Evolutionary conservation across 2,888 invertebrate genomes (phyloP), one percentile per base, ranked within the genome.

Genomic region (Panopea generosa): DNA sequence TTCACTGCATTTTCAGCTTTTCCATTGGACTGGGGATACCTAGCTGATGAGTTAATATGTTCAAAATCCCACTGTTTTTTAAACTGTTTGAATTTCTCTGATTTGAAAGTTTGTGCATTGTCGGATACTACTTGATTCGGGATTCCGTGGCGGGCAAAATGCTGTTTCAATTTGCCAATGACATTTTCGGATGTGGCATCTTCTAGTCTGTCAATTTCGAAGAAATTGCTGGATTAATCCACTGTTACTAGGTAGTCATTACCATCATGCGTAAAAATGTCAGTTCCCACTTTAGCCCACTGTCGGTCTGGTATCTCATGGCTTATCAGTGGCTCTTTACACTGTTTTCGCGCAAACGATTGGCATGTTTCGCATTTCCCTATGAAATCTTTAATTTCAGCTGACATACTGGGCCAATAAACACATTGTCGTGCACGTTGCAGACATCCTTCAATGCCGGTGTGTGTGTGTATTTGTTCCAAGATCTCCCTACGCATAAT

Each of bases 211-310:
- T n/a, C n/a, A n/a, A n/a, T n/a, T 63, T 83, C 75, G 1, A 63
- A 68, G 59, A 62, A 79, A 27, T 75, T 71, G 1, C 66, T 66
- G 22, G 55, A 78, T 26, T 65, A 70, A 49, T 78, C 78, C 9
- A 78, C 59, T 18, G 72, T 72, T 1, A 77, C 33, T n/a, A 68
- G 38, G 43, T 78, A 78, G 45, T 75, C 49, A 2, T 75, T 29
- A 6, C 63, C 67, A n/a, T 78, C 38, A n/a, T 53, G 70, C 6
- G 60, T 59, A 61, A 75, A 82, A 29, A 83, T 50, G 43, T 75
- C 80, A 52, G 66, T 65, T 26, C 70, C 75, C 7, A 80, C 33
- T 55, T 73, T 77, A 4, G 60, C 47, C 67, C 72, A 80, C 18
- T 80, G 78, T 16, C 70, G 33, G 11, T 72, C 59, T 26, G 74